Base-by-base conservation (phyloP, 2,888 invertebrate species). In the Liodrosophila aerea region DNA sequence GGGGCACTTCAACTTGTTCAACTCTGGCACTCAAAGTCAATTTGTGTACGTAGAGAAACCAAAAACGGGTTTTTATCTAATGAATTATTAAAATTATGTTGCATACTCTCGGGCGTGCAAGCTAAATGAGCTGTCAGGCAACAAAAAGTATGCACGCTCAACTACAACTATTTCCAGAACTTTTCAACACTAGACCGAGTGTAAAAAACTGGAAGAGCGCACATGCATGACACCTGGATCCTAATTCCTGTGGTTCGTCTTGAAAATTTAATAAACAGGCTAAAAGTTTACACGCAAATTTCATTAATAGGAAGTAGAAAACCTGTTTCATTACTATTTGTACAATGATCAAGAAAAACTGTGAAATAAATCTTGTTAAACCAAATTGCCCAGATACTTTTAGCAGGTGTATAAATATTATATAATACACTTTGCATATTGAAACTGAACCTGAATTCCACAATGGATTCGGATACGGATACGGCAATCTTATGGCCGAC, bases 21-120 rank as follows among this genome's bases (percentile, higher is more conserved):
- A n/a, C 11, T 63, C 29, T 70, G 66, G 59, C 70, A 74, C 66
- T 66, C 54, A 56, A 66, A 53, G 50, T 67, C 57, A 71, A 67
- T 58, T 73, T 40, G 22, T 29, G 63, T 50, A 39, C 31, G 63
- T 50, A 39, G 31, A 56, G 43, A 65, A 43, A 39, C 41, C 44
- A 30, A 34, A 64, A 57, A 51, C 53, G 46, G 45, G 22, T 22
- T 59, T 58, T 47, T 56, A 58, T 16, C 40, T 64, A 61, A 64
- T 80, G 44, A 77, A 66, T 76, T 76, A 82, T 59, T 52, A 56
- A 51, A 53, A 60, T 54, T 64, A 36, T 57, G 18, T 22, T 54
- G 69, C 51, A 56, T 50, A 74, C 56, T 63, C 36, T 40, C 12
- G 8, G 63, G 49, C 31, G 39, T 39, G 47, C 36, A 8, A 33